Evolutionary conservation across 2,888 invertebrate genomes (phyloP), one percentile per base, ranked within the genome.

Genomic region (Noctua fimbriata): DNA sequence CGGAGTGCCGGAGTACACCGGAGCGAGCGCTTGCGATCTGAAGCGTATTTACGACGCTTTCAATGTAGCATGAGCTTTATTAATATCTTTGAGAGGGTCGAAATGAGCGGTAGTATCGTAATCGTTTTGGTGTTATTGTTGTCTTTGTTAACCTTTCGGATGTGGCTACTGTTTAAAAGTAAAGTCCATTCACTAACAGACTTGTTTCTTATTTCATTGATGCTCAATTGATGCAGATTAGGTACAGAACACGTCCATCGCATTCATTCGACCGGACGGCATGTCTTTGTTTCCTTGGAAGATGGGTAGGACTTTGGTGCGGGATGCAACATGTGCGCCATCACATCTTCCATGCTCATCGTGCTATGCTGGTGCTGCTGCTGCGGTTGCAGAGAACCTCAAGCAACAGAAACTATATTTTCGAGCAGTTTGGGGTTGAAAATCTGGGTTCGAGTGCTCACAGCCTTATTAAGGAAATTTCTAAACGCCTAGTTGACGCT

Each of bases 51-150:
- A 91, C 89, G 89, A 90, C 83, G 86, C 81, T 89, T 93, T 90
- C 93, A 93, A 90, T 93, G 93, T 94, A 93, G 82, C 89, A 82
- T 81, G 18, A 49, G 76, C 82, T 89, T 87, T 89, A 87, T 85
- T 82, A 88, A 88, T 87, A 88, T 75, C 69, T 75, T 66, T 70
- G 41, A 78, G 76, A 49, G 76, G 58, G 58, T 76, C 65, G 32
- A 58, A 69, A 66, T 74, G 70, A 69, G 28, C 55, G 82, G 60
- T 18, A 55, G 18, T 55, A 73, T 86, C 67, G 58, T 75, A 74
- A 82, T 72, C 44, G 81, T 49, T 73, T 58, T 47, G 18, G 1
- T 66, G 49, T 58, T 60, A 70, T 63, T 75, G 55, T 14, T 81
- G n/a, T 81, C 67, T 28, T 60, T 69, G 32, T 60, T 36, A 67